Evolutionary conservation across 2,888 invertebrate species (phyloP), one percentile per base, ranked within the genome.

Genomic region (Orchesellides sinensis): DNA sequence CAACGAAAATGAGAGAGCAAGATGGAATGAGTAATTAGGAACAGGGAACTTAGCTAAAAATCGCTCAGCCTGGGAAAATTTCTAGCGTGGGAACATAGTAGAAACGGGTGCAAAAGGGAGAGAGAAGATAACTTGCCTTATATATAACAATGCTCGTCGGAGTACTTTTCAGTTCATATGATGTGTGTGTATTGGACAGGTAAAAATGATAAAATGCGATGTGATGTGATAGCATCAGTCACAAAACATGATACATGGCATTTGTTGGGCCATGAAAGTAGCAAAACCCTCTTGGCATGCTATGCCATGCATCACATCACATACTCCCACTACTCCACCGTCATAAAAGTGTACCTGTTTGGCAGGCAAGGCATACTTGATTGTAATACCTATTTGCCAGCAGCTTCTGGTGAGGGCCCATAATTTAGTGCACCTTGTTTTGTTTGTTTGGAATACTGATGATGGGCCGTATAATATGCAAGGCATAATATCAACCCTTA

Each of bases 51-150:
- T 69, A 29, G 54, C 74, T 82, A 82, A 82, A 82, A 82, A 75
- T 82, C 82, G 82, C 75, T 70, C 70, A 82, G 84, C 85, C 83
- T 88, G 88, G 87, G 88, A 88, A 88, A 88, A 86, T 87, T 80
- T 80, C 77, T 77, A 87, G 80, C 88, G 88, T 88, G 88, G 88
- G 88, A 88, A 88, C 68, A 70, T 23, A 81, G n/a, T n/a, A n/a
- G n/a, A 63, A 80, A 72, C 78, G 70, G 78, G 72, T 82, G 73
- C 82, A 74, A 78, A 83, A 82, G 66, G 66, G 61, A 83, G 61
- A 61, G 54, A 25, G 29, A 66, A 56, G 59, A 29, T 49, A 81
- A 74, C 54, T 73, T 66, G 54, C 27, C 63, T 47, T 78, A 74
- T n/a, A n/a, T n/a, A 74, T 54, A 45, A 79, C 45, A 40, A 29